Conservation (phyloP, 1,140 invertebrate genomes). For the Platyscapa corneri region DNA sequence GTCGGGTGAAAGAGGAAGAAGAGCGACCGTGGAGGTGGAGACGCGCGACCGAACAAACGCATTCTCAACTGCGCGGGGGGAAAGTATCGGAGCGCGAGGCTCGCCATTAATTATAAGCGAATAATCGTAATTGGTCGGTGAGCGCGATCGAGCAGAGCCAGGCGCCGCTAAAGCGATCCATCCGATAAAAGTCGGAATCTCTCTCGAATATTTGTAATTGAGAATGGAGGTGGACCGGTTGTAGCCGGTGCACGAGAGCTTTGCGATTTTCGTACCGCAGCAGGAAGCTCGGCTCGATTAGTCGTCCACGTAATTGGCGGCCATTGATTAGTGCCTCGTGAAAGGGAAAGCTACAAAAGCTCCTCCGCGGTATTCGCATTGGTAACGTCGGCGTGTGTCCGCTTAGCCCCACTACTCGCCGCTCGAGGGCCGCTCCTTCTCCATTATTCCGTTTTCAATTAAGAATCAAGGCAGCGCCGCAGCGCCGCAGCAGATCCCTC, state of each 20-base stretch:
- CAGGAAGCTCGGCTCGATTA: slow-evolving; percentile 57
- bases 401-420: neutral
- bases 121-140: slow-evolving; percentile 33
- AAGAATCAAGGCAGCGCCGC: slow-evolving; percentile 23
- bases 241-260: too few species aligned
- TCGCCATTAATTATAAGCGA: too few species aligned
- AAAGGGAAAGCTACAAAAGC: slow-evolving; percentile 52
- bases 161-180: too few species aligned
- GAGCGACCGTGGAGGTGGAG: too few species aligned
- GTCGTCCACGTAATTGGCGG: slow-evolving; percentile 47
- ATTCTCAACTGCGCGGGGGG: too few species aligned
- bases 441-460: slow-evolving; percentile 45
- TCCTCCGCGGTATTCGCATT: slow-evolving; percentile 33
- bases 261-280: slow-evolving; percentile 56
- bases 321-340: slow-evolving; percentile 55
- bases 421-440: neutral
- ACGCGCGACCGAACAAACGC: too few species aligned
- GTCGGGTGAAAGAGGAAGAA: too few species aligned
- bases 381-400: neutral
- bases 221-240: too few species aligned
- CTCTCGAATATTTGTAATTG: too few species aligned
- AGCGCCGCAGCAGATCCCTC: slow-evolving; percentile 30
- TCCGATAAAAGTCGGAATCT: slow-evolving; percentile 19
- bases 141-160: neutral
- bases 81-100: too few species aligned